phyloP scores from a whole-genome alignment of 1,140 invertebrate species.

The Watersipora subatra region DNA sequence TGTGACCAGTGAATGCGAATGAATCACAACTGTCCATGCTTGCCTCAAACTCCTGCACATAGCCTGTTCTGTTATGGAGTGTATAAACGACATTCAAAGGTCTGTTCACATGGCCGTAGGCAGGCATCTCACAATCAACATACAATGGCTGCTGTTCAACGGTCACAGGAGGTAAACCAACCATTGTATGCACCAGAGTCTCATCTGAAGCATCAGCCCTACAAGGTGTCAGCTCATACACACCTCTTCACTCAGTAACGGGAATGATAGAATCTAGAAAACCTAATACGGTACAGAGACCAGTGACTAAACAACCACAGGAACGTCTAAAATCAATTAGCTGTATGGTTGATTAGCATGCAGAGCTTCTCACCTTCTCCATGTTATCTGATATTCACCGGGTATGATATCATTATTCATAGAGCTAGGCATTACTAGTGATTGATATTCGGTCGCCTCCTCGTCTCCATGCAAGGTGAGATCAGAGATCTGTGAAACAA shows the following conservation, averaged over 20 bases:
- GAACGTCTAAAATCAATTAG: too few species aligned
- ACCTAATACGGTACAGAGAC: too few species aligned
- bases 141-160: slow-evolving; percentile 54
- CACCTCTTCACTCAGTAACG: too few species aligned
- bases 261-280: too few species aligned
- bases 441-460: not conserved
- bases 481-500: not conserved
- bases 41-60: slow-evolving; percentile 57
- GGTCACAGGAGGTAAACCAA: slow-evolving; percentile 36
- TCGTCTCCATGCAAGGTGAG: not conserved
- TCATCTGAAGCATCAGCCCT: slow-evolving; percentile 14
- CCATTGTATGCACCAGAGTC: slow-evolving; percentile 32
- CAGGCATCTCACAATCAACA: slow-evolving; percentile 56
- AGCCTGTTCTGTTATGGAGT: slow-evolving; percentile 56
- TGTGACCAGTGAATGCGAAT: slow-evolving; percentile 81
- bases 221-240: slow-evolving; percentile 13
- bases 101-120: slow-evolving; percentile 57
- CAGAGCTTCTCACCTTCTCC: not conserved
- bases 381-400: slow-evolving; percentile 6
- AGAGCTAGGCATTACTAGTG: not conserved
- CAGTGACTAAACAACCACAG: too few species aligned
- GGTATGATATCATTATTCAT: not conserved
- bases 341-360: too few species aligned
- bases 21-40: slow-evolving; percentile 66
- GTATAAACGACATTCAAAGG: slow-evolving; percentile 49